Percentiles rank a stretch among this genome's conserved stretches.
These are phyloP conservation scores for Chymomyza costata DNA, from an alignment of 1,140 invertebrate species.

Conservation along the genomic window DNA sequence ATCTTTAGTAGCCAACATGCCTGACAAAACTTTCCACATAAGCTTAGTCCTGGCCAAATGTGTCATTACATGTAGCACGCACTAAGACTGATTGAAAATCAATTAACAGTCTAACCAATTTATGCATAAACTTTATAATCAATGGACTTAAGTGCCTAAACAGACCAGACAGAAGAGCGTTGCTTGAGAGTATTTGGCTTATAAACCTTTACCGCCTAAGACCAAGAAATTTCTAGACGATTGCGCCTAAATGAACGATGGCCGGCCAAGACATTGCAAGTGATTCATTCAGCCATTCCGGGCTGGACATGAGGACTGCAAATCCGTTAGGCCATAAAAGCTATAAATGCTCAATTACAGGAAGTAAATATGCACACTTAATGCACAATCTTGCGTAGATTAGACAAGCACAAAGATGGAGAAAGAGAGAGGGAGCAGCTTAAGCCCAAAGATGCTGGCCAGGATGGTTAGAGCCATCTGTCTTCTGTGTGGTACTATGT, in stretches of 20 bases:
- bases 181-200: no score
- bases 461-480: conserved; percentile 6
- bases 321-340: conserved; percentile 72
- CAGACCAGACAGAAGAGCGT: conserved; percentile 4
- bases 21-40: no score
- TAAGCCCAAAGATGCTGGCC: conserved; percentile 13
- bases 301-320: conserved; percentile 19
- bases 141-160: conserved; percentile 49
- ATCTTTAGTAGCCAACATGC: no score
- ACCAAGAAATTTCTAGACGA: conserved; percentile 57
- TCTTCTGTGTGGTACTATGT: no score
- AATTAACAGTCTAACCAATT: conserved; percentile 72
- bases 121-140: conserved; percentile 72
- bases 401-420: no score
- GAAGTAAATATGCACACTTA: conserved; percentile 72
- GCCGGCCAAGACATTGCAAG: no score
- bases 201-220: conserved; percentile 51
- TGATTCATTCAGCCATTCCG: neutral
- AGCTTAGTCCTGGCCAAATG: no score
- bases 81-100: no score
- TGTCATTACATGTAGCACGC: no score
- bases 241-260: neutral
- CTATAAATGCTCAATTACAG: conserved; percentile 73
- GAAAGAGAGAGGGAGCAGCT: no score
- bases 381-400: conserved; percentile 71